phyloP scores from a whole-genome alignment of 2,113 vertebrate genomes.

The Bos indicus region DNA sequence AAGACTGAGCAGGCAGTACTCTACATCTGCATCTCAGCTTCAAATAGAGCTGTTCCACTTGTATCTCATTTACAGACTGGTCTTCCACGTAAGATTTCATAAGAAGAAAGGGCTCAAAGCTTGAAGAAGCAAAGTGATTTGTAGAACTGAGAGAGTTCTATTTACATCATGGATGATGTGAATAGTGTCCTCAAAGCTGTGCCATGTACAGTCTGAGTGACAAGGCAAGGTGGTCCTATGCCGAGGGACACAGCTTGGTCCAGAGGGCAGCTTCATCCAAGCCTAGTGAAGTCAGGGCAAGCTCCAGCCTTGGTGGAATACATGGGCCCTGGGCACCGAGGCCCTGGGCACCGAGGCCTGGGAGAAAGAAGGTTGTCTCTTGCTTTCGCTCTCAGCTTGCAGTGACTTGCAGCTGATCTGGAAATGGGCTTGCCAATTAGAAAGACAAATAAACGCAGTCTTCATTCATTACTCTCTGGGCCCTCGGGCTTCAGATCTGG shows the following conservation, averaged over 20 bases:
- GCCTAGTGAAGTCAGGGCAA: not conserved
- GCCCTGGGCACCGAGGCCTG: not conserved
- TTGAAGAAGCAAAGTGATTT: not conserved
- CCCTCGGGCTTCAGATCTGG: constrained; percentile 68
- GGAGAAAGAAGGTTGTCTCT: constrained; percentile 42
- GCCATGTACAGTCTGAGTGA: not conserved
- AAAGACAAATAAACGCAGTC: constrained; percentile 72
- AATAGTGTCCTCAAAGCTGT: not conserved
- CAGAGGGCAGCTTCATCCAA: not conserved
- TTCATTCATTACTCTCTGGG: constrained; percentile 72
- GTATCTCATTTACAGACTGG: not conserved
- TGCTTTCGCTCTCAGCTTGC: constrained; percentile 17
- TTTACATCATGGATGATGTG: not conserved
- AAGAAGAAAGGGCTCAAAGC: not conserved
- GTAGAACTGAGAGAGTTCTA: not conserved
- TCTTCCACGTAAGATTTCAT: not conserved
- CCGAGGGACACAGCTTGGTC: not conserved
- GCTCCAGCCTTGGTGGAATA: not conserved
- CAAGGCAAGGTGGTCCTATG: not conserved
- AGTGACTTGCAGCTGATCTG: constrained; percentile 70
- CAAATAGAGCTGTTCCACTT: not conserved
- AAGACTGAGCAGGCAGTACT: not conserved
- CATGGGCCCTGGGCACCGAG: not conserved
- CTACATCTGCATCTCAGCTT: not conserved
- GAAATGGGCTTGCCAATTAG: constrained; percentile 66